Base-by-base conservation (phyloP, 2,888 invertebrate species). In the Drosophila meridiana region DNA sequence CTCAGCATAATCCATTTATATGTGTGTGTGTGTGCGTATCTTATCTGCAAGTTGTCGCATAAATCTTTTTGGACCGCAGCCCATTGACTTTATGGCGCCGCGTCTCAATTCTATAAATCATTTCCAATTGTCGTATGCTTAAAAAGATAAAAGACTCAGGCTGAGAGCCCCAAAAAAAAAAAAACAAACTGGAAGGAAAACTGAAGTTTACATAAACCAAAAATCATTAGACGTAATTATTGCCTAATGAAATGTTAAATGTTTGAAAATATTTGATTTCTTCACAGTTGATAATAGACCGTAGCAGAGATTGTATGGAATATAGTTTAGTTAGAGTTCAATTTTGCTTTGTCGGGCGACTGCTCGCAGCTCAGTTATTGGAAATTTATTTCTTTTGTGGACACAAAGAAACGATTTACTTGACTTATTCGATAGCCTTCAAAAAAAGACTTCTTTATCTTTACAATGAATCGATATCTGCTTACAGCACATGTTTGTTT, bases 11-110 rank as follows among this genome's bases (percentile, higher is more conserved):
- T 60, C 48, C 38, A 48, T 5, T 20, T 7, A 20, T 64, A 42
- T 48, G 43, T 62, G 43, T 52, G 13, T 57, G 11, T 58, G 28
- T 42, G n/a, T 59, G 32, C 26, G 40, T 43, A 53, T 61, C 60
- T 67, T 76, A 76, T 73, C 74, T 76, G 76, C 77, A 73, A 58
- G 13, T 67, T 78, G 73, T 57, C 67, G 69, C 70, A 76, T 78
- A 76, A 73, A 78, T 78, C 73, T 76, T 66, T 13, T 52, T 47
- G 40, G 32, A 40, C 32, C 50, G 28, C 62, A 38, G 40, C 55
- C 38, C 40, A 47, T 63, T 59, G 59, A 66, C 59, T 73, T 58
- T 30, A 20, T 52, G 67, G 76, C 73, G 70, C 76, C 76, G 61
- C 76, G 52, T 45, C 43, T 47, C 26, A 64, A 64, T 50, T 26